Percentiles rank a stretch among this genome's conserved stretches.
phyloP scores from a whole-genome alignment of 2,113 vertebrate genomes.

The Antigone vipio region DNA sequence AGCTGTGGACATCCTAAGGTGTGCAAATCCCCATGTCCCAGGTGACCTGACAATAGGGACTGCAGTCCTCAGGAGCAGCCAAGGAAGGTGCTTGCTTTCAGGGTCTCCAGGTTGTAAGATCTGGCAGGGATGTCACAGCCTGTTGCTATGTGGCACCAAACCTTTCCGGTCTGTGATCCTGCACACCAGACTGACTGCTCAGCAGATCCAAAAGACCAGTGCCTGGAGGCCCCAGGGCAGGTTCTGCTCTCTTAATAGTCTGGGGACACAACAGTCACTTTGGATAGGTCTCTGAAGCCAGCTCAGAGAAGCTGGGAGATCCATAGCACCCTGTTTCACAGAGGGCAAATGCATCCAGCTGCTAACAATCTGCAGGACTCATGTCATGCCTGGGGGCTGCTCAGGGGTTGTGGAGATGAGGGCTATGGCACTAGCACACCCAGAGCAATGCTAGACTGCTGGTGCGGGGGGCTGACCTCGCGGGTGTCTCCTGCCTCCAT shows the following conservation, averaged over 20 bases:
- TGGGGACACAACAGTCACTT: neutral
- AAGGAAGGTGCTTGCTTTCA: neutral
- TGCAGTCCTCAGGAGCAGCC: neutral
- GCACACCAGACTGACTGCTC: neutral
- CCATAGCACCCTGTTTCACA: neutral
- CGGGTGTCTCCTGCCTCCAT: neutral
- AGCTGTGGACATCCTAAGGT: neutral
- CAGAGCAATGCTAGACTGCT: accelerated
- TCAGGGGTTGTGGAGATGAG: neutral
- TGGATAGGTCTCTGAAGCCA: neutral
- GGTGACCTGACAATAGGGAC: neutral
- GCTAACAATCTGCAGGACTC: neutral
- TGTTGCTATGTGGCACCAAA: neutral
- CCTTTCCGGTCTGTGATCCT: neutral
- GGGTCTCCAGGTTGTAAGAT: neutral
- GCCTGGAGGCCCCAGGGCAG: neutral
- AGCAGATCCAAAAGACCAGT: neutral
- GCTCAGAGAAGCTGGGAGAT: neutral
- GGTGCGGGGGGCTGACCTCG: neutral
- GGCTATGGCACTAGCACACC: neutral
- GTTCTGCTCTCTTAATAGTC: neutral
- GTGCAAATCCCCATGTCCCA: neutral
- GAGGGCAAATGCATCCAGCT: neutral
- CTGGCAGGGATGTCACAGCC: neutral
- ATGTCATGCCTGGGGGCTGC: neutral